Conservation (phyloP, 2,113 vertebrate genomes). For the Eretmochelys imbricata region DNA sequence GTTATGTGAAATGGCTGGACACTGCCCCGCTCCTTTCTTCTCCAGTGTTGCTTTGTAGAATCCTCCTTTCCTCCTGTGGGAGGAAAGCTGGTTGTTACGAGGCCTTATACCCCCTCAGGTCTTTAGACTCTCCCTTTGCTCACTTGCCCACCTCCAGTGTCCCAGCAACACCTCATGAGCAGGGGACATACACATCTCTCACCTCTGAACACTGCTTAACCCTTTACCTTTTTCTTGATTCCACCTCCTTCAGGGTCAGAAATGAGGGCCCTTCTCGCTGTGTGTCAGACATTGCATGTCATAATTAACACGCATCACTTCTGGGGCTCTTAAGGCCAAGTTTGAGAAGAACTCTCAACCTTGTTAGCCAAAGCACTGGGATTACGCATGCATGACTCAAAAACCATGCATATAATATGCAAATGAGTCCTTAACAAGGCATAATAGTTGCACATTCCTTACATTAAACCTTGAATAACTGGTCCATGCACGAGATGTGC, state of each 20-base stretch:
- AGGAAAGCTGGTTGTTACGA: neutral
- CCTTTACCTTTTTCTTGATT: neutral
- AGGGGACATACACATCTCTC: no score
- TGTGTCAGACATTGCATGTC: neutral
- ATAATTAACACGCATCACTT: neutral
- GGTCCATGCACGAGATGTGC: neutral
- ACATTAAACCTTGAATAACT: neutral
- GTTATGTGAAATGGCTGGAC: neutral
- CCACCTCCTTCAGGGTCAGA: neutral
- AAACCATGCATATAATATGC: neutral
- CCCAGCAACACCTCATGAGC: neutral
- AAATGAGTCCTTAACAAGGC: neutral
- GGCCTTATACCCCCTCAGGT: neutral
- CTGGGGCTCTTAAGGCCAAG: neutral
- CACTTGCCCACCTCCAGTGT: neutral
- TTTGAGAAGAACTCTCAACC: neutral
- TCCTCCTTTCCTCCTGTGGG: neutral
- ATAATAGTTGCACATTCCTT: neutral
- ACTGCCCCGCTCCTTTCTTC: neutral
- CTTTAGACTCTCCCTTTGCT: neutral
- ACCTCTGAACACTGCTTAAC: no score
- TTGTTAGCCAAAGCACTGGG: neutral
- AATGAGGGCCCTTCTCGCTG: rapidly evolving
- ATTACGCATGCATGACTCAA: neutral
- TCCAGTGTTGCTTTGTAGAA: neutral